Conservation (phyloP, 30 jellyfish, hydroid and myxozoan genomes). For the Phacellophora camtschatica region DNA sequence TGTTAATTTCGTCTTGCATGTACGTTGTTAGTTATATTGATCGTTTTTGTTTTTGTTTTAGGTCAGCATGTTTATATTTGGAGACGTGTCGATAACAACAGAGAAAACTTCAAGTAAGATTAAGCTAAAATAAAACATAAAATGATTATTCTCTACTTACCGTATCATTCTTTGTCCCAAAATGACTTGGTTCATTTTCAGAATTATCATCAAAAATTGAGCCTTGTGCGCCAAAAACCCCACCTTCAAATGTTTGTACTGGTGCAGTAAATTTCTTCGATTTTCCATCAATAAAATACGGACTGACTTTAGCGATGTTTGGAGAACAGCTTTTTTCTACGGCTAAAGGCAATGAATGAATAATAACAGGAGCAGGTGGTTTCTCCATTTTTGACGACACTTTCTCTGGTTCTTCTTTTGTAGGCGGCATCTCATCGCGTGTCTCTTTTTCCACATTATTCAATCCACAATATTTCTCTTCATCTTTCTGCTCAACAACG, state of each 20-base stretch:
- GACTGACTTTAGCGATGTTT: constrained; percentile 19
- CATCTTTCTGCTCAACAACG: no score
- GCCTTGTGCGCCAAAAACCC: neutral
- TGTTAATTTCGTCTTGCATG: no score
- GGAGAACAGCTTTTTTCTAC: neutral
- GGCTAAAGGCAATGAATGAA: constrained; percentile 16
- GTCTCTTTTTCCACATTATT: neutral
- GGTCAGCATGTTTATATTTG: no score
- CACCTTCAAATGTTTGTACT: constrained; percentile 17
- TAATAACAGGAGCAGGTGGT: constrained; percentile 11
- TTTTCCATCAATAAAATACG: constrained; percentile 15
- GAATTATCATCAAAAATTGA: neutral
- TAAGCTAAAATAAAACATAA: no score
- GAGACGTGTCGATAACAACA: no score
- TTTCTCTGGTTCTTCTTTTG: neutral
- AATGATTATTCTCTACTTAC: no score
- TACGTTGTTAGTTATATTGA: no score
- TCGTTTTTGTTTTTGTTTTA: no score
- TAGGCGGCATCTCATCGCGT: neutral
- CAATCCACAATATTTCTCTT: neutral
- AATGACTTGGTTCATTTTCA: neutral
- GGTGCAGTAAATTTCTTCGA: constrained; percentile 20
- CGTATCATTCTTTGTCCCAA: neutral
- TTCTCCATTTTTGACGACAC: neutral
- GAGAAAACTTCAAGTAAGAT: no score